These are phyloP conservation scores for Deilephila porcellus DNA, from an alignment of 2,888 invertebrate genomes.

Conservation along the genomic window DNA sequence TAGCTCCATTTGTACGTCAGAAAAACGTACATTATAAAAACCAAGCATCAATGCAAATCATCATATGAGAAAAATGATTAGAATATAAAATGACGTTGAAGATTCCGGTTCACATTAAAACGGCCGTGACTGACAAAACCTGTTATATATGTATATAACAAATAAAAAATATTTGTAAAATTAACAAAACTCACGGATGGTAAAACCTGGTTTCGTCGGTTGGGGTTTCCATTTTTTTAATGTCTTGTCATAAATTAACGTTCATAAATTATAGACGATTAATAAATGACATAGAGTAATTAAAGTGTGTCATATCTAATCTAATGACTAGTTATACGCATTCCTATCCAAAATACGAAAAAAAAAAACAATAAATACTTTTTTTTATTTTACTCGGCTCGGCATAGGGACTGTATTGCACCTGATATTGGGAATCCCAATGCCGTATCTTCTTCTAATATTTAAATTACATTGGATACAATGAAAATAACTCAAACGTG, in stretches of 20 bases:
- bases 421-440: no score
- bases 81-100: background rate
- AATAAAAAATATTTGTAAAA: background rate
- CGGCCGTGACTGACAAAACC: background rate
- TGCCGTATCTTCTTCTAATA: no score
- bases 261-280: background rate
- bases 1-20: background rate
- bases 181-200: background rate
- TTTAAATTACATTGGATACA: no score
- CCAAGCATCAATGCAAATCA: background rate
- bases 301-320: no score
- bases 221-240: background rate
- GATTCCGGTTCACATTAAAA: background rate
- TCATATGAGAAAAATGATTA: background rate
- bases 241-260: background rate
- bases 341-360: no score
- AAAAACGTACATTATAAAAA: background rate
- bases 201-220: conserved; percentile 1
- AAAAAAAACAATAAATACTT: no score
- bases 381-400: no score
- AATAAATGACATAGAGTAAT: background rate
- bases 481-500: no score
- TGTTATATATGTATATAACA: background rate
- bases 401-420: no score
- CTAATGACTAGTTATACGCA: no score